These are phyloP conservation scores for Heteractis magnifica DNA, from an alignment of 92 coral and sea anemone species.

Conservation along the genomic window DNA sequence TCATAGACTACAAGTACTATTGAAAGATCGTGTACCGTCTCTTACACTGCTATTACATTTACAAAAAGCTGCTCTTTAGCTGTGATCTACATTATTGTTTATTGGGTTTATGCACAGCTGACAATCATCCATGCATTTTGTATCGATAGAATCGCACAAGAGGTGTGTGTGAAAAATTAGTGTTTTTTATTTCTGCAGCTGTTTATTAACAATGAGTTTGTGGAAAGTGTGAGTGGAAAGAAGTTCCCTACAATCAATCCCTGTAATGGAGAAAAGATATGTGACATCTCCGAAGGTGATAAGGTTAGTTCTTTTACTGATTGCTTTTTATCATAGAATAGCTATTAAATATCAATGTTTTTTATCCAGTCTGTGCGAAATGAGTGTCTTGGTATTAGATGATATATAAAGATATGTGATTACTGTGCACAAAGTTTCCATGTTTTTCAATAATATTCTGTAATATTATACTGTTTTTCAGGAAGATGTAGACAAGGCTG, in stretches of 20 bases:
- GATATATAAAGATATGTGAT: no score
- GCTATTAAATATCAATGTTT: background rate
- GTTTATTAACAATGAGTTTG: constrained; percentile 88
- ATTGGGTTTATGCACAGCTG: no score
- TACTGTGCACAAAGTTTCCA: no score
- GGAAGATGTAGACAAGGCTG: constrained; percentile 96
- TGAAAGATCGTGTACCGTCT: no score
- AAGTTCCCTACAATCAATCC: constrained; percentile 89
- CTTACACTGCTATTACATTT: no score
- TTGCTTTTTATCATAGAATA: no score
- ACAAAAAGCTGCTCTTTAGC: no score
- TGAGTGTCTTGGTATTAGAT: background rate
- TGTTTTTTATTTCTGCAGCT: constrained; percentile 37
- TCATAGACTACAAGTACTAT: no score
- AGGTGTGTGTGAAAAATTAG: background rate
- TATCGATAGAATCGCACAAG: no score
- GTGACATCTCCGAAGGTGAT: constrained; percentile 94
- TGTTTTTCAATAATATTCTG: background rate
- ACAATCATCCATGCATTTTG: no score
- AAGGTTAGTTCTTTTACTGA: constrained; percentile 50
- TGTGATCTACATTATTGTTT: no score
- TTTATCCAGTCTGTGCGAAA: background rate
- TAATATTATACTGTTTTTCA: constrained; percentile 14
- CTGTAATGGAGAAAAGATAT: constrained; percentile 76
- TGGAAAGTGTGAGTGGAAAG: constrained; percentile 85